Conservation (phyloP, 2,888 invertebrate species). For the Drosophila mercatorum region DNA sequence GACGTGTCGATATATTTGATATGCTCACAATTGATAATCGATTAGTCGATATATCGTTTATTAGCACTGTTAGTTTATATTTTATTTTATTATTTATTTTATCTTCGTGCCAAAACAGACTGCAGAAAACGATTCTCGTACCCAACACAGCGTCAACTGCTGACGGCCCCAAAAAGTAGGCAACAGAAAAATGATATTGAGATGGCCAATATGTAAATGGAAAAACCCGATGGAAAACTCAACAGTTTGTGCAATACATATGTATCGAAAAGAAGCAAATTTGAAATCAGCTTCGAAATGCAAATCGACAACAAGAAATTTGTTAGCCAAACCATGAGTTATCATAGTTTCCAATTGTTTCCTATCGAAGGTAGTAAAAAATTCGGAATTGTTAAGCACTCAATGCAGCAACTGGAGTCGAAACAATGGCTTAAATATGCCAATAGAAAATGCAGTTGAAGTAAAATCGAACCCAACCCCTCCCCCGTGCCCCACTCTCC, state of each 20-base stretch:
- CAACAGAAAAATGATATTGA: neutral
- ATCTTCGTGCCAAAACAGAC: neutral
- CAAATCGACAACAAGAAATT: neutral
- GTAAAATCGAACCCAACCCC: neutral
- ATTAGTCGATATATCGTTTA: neutral
- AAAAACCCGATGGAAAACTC: neutral
- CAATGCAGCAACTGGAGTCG: neutral
- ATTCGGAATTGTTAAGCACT: neutral
- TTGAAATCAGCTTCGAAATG: neutral
- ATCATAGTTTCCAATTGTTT: neutral
- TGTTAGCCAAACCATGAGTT: neutral
- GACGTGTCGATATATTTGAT: neutral
- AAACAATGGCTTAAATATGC: slow-evolving; percentile 5
- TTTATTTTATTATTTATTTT: neutral
- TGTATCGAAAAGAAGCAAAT: neutral
- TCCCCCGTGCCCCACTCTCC: no score
- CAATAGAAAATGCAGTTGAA: slow-evolving; percentile 4
- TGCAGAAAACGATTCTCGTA: no score
- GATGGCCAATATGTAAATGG: neutral
- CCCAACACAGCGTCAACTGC: neutral
- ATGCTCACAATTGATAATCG: neutral
- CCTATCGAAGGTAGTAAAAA: neutral
- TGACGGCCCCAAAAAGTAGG: slow-evolving; percentile 6
- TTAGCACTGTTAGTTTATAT: neutral
- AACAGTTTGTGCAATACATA: neutral